phyloP scores from a whole-genome alignment of 2,888 invertebrate species.

The Baccha elongata region DNA sequence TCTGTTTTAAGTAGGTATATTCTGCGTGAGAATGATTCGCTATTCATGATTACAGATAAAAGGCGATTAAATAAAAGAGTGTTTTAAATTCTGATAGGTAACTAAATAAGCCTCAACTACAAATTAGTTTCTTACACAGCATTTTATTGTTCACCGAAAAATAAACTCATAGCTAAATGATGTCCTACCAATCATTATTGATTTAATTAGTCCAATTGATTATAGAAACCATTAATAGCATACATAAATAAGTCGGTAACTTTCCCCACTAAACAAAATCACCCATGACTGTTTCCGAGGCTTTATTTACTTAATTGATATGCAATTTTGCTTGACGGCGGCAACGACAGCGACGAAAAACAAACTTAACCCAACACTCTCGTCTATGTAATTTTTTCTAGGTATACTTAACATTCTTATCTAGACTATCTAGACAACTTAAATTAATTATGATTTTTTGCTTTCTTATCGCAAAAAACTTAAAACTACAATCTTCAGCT shows the following conservation, averaged over 20 bases:
- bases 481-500: conserved; percentile 11
- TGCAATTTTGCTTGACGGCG: neutral
- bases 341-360: neutral
- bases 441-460: conserved; percentile 23
- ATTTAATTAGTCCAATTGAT: neutral
- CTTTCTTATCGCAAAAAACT: conserved; percentile 23
- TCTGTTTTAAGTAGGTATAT: no score
- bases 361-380: neutral
- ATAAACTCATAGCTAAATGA: no score
- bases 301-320: neutral
- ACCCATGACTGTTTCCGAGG: neutral
- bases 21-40: no score
- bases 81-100: no score
- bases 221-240: neutral
- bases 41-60: no score
- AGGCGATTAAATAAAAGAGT: no score
- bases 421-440: no score
- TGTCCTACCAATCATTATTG: no score
- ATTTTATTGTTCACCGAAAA: no score
- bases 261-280: neutral
- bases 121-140: no score
- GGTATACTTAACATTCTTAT: conserved; percentile 3
- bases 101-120: no score
- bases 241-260: neutral
- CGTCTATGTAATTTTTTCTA: neutral